A percentile compares a stretch with the other conserved stretches of the same genome.
These are phyloP conservation scores for Leucopsar rothschildi DNA, from an alignment of 2,113 vertebrate genomes.

Conservation along the genomic window DNA sequence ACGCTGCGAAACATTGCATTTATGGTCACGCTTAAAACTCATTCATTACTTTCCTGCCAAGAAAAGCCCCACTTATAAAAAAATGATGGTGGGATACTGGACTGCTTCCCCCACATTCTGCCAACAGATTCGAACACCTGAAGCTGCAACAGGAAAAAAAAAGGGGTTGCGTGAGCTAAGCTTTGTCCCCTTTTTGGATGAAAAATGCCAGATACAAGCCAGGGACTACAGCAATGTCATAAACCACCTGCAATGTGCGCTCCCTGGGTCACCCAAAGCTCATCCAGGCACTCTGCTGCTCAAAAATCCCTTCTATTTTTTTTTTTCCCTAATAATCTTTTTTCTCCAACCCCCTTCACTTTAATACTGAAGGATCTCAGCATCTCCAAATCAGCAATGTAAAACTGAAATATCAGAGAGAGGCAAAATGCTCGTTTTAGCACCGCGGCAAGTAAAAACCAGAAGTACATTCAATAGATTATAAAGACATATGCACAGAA, in stretches of 20 bases:
- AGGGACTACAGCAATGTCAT: background rate
- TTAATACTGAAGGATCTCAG: background rate
- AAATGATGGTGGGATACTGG: background rate
- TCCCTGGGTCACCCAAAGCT: background rate
- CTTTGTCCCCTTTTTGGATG: background rate
- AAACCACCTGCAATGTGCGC: rapidly evolving
- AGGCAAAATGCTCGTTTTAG: rapidly evolving
- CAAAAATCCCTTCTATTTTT: background rate
- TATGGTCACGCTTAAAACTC: background rate
- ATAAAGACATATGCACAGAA: background rate
- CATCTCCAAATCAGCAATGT: background rate
- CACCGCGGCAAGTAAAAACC: background rate
- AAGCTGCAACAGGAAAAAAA: background rate
- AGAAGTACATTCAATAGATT: background rate
- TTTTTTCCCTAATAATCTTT: background rate
- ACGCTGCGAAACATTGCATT: background rate
- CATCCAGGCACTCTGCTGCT: background rate
- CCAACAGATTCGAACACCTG: background rate
- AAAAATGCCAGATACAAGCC: background rate
- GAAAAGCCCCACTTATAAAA: background rate
- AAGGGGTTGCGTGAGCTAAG: background rate
- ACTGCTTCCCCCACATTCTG: background rate
- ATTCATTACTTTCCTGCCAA: background rate
- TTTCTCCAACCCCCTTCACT: background rate
- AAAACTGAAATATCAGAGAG: background rate